Percentiles rank a stretch among this genome's conserved stretches.
Evolutionary conservation across 2,888 invertebrate species (phyloP).

Genomic region (Lasioglossum figueresi): DNA sequence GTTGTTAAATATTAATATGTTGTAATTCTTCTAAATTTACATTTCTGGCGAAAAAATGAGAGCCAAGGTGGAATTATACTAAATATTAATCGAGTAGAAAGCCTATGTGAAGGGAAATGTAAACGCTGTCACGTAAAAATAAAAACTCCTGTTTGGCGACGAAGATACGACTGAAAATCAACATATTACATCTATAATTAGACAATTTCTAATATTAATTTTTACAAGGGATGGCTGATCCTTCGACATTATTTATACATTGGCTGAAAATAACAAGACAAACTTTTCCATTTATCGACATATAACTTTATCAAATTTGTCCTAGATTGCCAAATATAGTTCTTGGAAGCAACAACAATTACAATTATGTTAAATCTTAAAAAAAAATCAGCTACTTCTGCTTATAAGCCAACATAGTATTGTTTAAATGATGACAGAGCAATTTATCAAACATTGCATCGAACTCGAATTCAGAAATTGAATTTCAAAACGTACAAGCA

Average conservation of each 20-base stretch:
- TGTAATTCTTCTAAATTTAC: not conserved
- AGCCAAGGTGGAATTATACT: not conserved
- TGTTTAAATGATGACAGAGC: not conserved
- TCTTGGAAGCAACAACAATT: not conserved
- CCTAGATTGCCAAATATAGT: not conserved
- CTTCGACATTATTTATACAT: constrained; percentile 8
- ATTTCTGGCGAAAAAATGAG: not conserved
- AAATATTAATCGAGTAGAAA: not conserved
- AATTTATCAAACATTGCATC: not conserved
- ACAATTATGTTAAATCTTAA: not conserved
- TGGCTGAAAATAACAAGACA: not conserved
- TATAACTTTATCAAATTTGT: too few relatives aligned
- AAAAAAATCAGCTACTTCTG: not conserved
- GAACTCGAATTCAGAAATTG: not conserved
- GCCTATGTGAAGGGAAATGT: not conserved
- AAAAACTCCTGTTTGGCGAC: constrained; percentile 18
- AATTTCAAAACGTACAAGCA: not conserved
- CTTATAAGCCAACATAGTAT: not conserved
- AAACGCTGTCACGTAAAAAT: not conserved
- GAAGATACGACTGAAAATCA: constrained; percentile 40
- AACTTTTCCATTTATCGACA: too few relatives aligned
- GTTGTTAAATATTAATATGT: constrained; percentile 2
- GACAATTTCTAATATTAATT: constrained; percentile 32
- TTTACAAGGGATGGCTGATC: constrained; percentile 13
- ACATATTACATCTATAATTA: constrained; percentile 3